Base-by-base conservation (phyloP, 1,140 invertebrate species). In the Proctacanthus coquilletti region DNA sequence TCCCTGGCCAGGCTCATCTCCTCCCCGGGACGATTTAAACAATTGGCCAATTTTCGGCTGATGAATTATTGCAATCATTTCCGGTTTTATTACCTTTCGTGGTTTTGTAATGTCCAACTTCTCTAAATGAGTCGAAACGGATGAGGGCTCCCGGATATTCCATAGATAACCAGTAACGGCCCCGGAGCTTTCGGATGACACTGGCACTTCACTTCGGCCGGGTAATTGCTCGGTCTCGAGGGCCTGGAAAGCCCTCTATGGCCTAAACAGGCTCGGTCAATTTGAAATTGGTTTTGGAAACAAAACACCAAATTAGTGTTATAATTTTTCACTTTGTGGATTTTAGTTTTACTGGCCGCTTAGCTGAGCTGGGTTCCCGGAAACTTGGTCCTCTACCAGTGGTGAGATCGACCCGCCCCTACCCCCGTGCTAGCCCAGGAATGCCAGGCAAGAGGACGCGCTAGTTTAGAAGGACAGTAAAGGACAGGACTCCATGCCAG, bases 271-370 rank as follows among this genome's bases (percentile, higher is more conserved):
- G 13, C 8, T 27, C 23, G 23, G 23, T 27, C 23, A 27, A 27
- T 27, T 27, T 27, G 23, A 27, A 27, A 27, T 27, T 27, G 23
- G 23, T 9, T 27, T 27, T 27, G 13, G 23, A 13, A 27, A 27
- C 23, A 27, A 27, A 27, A 27, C 23, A 27, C 23, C 13, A 13
- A 27, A 27, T 27, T 27, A 27, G 23, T 27, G 23, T 27, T 27
- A 27, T 27, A 27, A 27, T 27, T 27, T 27, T 27, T 27, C 23
- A 27, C 13, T n/a, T n/a, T n/a, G n/a, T n/a, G n/a, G n/a, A n/a
- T n/a, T n/a, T n/a, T n/a, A n/a, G n/a, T n/a, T n/a, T n/a, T n/a
- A n/a, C n/a, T n/a, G n/a, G n/a, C n/a, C n/a, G n/a, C n/a, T n/a
- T n/a, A n/a, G n/a, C n/a, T n/a, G n/a, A n/a, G n/a, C n/a, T n/a